Conservation (phyloP, 2,797 vertebrate species). For the Enteromius viviparus region DNA sequence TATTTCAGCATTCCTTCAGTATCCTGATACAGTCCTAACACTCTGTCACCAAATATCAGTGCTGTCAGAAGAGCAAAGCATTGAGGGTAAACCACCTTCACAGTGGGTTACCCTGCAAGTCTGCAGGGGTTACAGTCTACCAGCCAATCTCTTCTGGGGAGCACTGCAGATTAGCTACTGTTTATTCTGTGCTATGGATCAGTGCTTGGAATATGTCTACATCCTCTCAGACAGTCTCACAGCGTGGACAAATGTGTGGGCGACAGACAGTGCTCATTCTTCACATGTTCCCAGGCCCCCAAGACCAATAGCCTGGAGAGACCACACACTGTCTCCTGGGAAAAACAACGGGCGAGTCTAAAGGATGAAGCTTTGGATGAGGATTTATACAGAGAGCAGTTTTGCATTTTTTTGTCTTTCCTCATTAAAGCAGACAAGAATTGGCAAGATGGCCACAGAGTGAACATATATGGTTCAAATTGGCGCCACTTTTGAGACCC, state of each 20-base stretch:
- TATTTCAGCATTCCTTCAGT: conserved; percentile 46
- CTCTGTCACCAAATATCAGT: conserved; percentile 76
- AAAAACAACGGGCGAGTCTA: background rate
- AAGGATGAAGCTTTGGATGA: background rate
- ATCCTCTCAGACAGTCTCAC: conserved; percentile 86
- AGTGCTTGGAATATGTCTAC: conserved; percentile 86
- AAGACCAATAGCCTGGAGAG: conserved; percentile 28
- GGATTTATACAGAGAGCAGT: background rate
- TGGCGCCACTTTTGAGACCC: conserved; percentile 34
- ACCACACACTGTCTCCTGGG: background rate
- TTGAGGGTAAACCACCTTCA: conserved; percentile 37
- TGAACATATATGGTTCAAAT: conserved; percentile 8
- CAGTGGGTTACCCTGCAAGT: background rate
- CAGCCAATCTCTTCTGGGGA: conserved; percentile 71
- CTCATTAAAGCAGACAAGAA: background rate
- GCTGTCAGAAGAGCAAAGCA: conserved; percentile 66
- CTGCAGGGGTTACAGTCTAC: conserved; percentile 67
- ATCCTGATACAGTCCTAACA: conserved; percentile 71
- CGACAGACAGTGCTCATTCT: conserved; percentile 79
- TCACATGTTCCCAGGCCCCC: conserved; percentile 61
- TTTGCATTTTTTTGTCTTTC: background rate
- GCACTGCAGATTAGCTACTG: conserved; percentile 74
- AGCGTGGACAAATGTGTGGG: conserved; percentile 80
- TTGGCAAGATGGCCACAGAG: conserved; percentile 6
- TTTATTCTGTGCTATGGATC: conserved; percentile 85